phyloP scores from a whole-genome alignment of 2,888 invertebrate genomes.

The Lasioglossum calceatum region DNA sequence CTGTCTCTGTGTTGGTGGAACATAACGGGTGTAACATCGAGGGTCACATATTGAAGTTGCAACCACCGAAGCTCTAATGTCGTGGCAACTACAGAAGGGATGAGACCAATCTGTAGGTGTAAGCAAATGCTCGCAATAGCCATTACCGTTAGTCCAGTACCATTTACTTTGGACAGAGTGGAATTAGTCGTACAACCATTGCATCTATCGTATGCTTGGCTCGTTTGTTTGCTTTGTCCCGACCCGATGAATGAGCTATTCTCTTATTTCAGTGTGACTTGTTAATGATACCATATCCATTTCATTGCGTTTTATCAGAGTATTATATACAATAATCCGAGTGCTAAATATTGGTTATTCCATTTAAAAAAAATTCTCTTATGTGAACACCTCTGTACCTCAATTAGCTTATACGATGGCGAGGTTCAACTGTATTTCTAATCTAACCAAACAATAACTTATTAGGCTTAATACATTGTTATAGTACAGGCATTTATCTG shows the following conservation, averaged over 20 bases:
- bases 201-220: neutral
- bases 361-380: too few relatives aligned
- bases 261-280: neutral
- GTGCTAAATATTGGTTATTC: neutral
- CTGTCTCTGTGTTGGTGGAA: neutral
- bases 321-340: neutral
- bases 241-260: neutral
- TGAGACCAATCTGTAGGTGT: neutral
- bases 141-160: neutral
- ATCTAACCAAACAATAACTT: too few relatives aligned
- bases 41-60: neutral
- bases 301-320: neutral
- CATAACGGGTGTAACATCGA: neutral
- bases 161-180: slow-evolving; percentile 6
- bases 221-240: neutral
- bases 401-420: too few relatives aligned
- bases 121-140: neutral
- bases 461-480: too few relatives aligned
- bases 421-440: too few relatives aligned
- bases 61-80: neutral
- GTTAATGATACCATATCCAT: neutral
- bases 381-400: too few relatives aligned
- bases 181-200: neutral
- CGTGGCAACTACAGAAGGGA: neutral
- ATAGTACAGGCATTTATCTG: too few relatives aligned